phyloP scores from a whole-genome alignment of 1,140 invertebrate species.

The Drosophila dunni region DNA sequence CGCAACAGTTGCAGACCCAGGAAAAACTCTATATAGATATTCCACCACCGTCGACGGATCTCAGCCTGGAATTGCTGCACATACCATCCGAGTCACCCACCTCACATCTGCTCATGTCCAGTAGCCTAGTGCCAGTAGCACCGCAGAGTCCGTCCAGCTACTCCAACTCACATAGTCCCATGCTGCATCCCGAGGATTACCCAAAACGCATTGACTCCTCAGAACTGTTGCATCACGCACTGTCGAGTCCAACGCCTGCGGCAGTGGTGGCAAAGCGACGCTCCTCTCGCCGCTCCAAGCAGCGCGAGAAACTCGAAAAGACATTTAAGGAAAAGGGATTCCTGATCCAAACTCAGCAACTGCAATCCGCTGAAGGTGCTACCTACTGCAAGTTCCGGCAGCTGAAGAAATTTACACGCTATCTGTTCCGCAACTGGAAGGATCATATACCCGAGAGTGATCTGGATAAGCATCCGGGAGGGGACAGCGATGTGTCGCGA shows the following conservation, averaged over 20 bases:
- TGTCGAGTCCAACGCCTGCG: constrained; percentile 67
- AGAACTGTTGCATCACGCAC: constrained; percentile 1
- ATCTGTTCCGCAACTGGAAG: constrained; percentile 96
- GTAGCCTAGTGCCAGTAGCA: constrained; percentile 43
- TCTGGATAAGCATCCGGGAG: constrained; percentile 53
- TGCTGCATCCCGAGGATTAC: constrained; percentile 33
- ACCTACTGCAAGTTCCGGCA: constrained; percentile 97
- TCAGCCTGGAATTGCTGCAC: constrained; percentile 84
- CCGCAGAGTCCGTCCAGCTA: constrained; percentile 57
- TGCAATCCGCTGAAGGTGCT: constrained; percentile 95
- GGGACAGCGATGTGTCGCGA: constrained; percentile 6
- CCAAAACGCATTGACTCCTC: constrained; percentile 29
- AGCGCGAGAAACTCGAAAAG: constrained; percentile 94
- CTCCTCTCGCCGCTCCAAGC: constrained; percentile 92
- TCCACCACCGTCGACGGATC: constrained; percentile 79
- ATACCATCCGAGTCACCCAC: constrained; percentile 84
- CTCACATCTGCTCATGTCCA: constrained; percentile 61
- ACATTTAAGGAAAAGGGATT: constrained; percentile 97
- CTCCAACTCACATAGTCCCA: constrained; percentile 57
- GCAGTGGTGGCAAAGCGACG: constrained; percentile 85
- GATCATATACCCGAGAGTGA: constrained; percentile 94
- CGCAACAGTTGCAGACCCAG: neutral
- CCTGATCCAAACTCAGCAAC: constrained; percentile 95
- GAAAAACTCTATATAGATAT: constrained; percentile 85
- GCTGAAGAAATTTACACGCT: constrained; percentile 95